A percentile compares a stretch with the other conserved stretches of the same genome.
These are phyloP conservation scores for Drosophila macrospina DNA, from an alignment of 2,888 invertebrate species.

Conservation along the genomic window DNA sequence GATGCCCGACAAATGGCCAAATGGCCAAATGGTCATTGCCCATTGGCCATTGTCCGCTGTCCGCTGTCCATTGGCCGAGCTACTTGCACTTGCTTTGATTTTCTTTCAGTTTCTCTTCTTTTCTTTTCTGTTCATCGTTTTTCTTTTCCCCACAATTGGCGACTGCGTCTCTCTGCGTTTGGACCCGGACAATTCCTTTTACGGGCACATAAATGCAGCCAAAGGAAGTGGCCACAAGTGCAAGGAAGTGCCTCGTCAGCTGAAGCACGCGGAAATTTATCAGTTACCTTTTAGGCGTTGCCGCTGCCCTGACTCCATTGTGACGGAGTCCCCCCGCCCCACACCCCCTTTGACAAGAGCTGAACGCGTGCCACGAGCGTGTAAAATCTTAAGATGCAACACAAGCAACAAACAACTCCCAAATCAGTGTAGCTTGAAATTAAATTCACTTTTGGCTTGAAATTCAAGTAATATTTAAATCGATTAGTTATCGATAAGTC, in stretches of 20 bases:
- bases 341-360: background rate
- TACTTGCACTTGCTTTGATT: constrained; percentile 8
- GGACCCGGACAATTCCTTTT: constrained; percentile 27
- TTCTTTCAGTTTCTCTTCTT: background rate
- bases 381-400: background rate
- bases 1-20: constrained; percentile 34
- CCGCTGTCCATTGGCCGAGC: constrained; percentile 10
- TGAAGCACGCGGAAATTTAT: constrained; percentile 39
- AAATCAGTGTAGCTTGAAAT: background rate
- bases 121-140: background rate
- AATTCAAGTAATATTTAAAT: background rate
- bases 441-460: background rate
- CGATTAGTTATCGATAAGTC: background rate
- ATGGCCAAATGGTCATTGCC: constrained; percentile 43
- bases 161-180: background rate
- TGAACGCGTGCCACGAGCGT: constrained; percentile 7
- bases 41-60: constrained; percentile 3
- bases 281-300: constrained; percentile 18
- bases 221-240: constrained; percentile 43
- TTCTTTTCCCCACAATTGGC: background rate
- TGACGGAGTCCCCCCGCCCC: background rate
- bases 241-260: constrained; percentile 37
- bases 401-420: background rate
- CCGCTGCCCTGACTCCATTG: background rate
- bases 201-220: constrained; percentile 16